These are phyloP conservation scores for Cyanoliseus patagonus DNA, from an alignment of 2,113 vertebrate genomes.

Conservation along the genomic window DNA sequence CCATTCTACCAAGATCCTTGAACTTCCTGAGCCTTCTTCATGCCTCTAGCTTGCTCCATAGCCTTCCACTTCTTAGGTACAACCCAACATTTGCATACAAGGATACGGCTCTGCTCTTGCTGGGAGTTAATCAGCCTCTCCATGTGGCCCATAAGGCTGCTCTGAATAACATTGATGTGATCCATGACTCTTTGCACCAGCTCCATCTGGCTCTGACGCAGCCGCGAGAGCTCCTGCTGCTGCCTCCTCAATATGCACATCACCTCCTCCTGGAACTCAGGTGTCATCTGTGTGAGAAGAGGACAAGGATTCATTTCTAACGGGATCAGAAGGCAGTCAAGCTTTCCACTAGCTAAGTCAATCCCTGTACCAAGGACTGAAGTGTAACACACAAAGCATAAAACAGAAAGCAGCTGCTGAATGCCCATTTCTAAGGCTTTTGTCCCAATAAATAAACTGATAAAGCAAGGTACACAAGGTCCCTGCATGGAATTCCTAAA, in stretches of 20 bases:
- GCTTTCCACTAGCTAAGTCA: background rate
- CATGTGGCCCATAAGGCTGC: slow-evolving; percentile 86
- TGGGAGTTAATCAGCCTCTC: slow-evolving; percentile 86
- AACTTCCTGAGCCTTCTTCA: background rate
- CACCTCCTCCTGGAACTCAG: slow-evolving; percentile 87
- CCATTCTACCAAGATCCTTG: accelerated
- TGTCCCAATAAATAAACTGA: background rate
- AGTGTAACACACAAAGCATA: background rate
- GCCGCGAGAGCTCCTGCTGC: slow-evolving; percentile 88
- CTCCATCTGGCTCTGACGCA: slow-evolving; percentile 85
- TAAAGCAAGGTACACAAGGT: background rate
- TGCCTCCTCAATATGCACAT: slow-evolving; percentile 87
- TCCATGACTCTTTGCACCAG: slow-evolving; percentile 81
- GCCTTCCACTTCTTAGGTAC: background rate
- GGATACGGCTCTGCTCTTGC: slow-evolving; percentile 97
- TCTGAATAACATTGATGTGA: slow-evolving; percentile 88
- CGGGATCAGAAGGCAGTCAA: background rate
- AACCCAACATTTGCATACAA: background rate
- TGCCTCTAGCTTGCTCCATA: background rate
- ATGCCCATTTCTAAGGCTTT: background rate
- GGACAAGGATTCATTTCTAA: background rate
- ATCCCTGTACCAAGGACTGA: background rate
- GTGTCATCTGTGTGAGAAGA: slow-evolving; percentile 65
- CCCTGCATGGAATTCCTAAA: background rate
- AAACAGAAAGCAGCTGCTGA: background rate